Conservation (phyloP, 2,888 invertebrate species). For the Drosophila percnosoma region DNA sequence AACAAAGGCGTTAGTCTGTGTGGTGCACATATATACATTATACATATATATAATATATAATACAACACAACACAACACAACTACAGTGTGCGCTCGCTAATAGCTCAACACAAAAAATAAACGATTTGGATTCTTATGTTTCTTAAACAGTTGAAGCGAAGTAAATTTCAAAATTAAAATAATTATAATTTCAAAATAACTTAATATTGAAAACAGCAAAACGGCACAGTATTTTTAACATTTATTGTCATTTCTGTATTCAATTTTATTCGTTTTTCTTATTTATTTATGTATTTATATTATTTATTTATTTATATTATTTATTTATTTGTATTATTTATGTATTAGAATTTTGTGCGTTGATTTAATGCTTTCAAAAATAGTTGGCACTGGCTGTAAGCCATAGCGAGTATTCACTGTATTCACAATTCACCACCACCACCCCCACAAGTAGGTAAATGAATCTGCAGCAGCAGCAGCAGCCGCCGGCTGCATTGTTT, state of each 20-base stretch:
- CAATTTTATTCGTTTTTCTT: not conserved
- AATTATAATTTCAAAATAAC: not conserved
- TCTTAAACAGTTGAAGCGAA: not conserved
- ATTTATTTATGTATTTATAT: not conserved
- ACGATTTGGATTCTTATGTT: not conserved
- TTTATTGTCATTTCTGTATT: not conserved
- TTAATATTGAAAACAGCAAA: not conserved
- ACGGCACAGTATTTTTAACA: not conserved
- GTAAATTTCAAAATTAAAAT: not conserved
- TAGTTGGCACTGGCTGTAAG: not conserved
- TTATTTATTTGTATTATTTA: not conserved
- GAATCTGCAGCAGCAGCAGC: constrained; percentile 26
- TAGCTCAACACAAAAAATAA: not conserved
- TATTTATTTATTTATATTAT: not conserved
- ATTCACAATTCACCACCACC: not conserved
- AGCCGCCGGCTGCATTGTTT: constrained; percentile 26
- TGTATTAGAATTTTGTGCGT: not conserved
- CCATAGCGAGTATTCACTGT: constrained; percentile 3
- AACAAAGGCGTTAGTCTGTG: constrained; percentile 16
- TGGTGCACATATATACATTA: not conserved
- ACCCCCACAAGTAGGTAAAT: constrained; percentile 2
- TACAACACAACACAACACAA: not conserved
- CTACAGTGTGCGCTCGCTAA: constrained; percentile 14
- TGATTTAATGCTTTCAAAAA: not conserved
- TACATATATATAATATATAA: not conserved